Percentiles rank a stretch among this genome's conserved stretches.
These are phyloP conservation scores for Conus betulinus DNA, from an alignment of 1,140 invertebrate genomes.

Conservation along the genomic window DNA sequence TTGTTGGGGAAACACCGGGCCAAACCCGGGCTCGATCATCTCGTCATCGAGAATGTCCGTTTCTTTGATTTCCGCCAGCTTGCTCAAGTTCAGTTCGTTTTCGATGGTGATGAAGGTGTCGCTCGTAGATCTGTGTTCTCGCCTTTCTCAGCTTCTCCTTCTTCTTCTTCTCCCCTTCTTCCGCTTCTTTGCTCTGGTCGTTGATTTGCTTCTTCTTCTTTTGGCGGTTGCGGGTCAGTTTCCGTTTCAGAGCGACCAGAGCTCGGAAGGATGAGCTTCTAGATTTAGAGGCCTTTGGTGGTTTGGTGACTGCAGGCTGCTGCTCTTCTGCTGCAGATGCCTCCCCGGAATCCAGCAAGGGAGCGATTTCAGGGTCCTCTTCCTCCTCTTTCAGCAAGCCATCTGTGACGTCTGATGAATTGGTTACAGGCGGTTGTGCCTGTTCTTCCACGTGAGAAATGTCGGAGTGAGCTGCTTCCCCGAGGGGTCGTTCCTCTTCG, in stretches of 20 bases:
- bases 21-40: constrained; percentile 44
- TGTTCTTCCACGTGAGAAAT: background rate
- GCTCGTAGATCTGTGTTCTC: constrained; percentile 25
- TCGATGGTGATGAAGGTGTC: constrained; percentile 54
- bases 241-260: constrained; percentile 48
- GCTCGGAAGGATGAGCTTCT: constrained; percentile 44
- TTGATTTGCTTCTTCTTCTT: constrained; percentile 29
- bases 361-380: background rate
- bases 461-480: background rate
- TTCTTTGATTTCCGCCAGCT: constrained; percentile 53
- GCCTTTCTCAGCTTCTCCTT: constrained; percentile 9
- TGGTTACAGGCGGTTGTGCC: background rate
- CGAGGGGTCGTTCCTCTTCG: constrained; percentile 9
- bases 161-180: constrained; percentile 20
- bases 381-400: background rate
- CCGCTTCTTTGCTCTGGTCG: constrained; percentile 15
- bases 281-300: constrained; percentile 33
- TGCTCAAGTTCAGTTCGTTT: constrained; percentile 58
- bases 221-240: constrained; percentile 40
- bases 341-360: background rate
- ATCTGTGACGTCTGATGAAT: background rate
- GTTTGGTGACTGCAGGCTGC: background rate
- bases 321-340: background rate
- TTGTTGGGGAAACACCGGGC: constrained; percentile 42
- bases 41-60: constrained; percentile 57